Evolutionary conservation across 1,140 invertebrate species (phyloP).

Genomic region (Sesamia nonagrioides): DNA sequence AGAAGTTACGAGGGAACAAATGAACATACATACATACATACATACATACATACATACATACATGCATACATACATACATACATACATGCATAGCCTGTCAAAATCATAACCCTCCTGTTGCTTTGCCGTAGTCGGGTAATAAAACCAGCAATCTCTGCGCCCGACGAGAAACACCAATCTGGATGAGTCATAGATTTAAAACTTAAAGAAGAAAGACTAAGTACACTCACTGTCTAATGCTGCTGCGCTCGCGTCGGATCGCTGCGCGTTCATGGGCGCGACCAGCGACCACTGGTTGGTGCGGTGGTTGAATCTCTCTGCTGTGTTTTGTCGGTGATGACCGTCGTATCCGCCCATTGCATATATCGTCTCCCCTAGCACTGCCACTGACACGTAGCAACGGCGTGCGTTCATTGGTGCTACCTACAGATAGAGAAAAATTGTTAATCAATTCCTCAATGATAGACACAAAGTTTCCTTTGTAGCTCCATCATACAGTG

Average conservation of each 20-base stretch:
- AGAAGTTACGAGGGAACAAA: no score
- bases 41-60: no score
- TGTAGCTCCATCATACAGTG: no score
- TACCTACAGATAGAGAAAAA: constrained; percentile 68
- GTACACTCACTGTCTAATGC: constrained; percentile 88
- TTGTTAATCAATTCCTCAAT: not conserved
- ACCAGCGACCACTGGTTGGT: constrained; percentile 95
- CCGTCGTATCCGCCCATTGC: constrained; percentile 97
- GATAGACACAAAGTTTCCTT: not conserved
- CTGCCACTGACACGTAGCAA: constrained; percentile 90
- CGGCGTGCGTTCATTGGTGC: constrained; percentile 89
- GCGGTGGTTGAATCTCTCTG: constrained; percentile 91
- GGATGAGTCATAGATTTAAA: no score
- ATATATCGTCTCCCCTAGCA: constrained; percentile 92
- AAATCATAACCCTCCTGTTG: no score
- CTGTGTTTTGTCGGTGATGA: constrained; percentile 92
- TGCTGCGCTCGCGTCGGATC: constrained; percentile 93
- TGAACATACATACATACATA: no score
- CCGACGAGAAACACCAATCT: no score
- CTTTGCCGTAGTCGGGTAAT: no score
- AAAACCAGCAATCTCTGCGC: no score
- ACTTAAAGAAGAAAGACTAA: not conserved
- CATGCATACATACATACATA: no score
- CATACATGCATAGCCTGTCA: no score
- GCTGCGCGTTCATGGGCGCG: constrained; percentile 92